Conservation (phyloP, 2,113 vertebrate genomes). For the Panurus biarmicus region DNA sequence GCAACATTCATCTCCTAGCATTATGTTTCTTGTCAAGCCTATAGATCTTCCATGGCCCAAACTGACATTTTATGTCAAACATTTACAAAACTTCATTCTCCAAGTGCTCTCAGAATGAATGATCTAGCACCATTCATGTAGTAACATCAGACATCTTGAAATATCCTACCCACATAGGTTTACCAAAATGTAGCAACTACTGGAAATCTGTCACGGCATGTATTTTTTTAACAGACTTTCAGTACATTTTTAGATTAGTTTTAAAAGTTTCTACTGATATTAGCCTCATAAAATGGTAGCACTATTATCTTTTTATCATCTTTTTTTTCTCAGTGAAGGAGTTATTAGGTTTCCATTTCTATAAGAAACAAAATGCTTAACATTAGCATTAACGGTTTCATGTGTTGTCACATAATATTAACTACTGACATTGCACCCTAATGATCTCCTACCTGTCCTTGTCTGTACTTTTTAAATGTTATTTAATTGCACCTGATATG, state of each 20-base stretch:
- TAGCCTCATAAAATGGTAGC: background rate
- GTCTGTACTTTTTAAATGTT: background rate
- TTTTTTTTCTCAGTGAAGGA: background rate
- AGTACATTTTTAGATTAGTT: background rate
- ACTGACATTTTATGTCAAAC: conserved; percentile 28
- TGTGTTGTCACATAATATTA: background rate
- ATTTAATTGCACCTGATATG: background rate
- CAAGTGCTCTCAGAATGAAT: conserved; percentile 15
- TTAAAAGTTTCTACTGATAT: background rate
- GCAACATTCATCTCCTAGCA: background rate
- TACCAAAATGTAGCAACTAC: background rate
- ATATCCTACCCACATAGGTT: background rate
- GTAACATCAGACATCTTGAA: background rate
- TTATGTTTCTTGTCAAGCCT: conserved; percentile 31
- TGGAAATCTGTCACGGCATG: background rate
- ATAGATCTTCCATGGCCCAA: conserved; percentile 1
- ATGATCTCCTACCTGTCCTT: background rate
- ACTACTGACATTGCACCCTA: background rate
- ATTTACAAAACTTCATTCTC: conserved; percentile 9
- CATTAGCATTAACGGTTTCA: background rate
- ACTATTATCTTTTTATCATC: background rate
- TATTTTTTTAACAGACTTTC: background rate
- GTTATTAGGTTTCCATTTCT: background rate
- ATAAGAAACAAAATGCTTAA: background rate
- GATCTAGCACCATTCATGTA: background rate